Percentiles rank a stretch among this genome's conserved stretches.
Conservation (phyloP, 2,888 invertebrate species). For the Orchestes rusci region DNA sequence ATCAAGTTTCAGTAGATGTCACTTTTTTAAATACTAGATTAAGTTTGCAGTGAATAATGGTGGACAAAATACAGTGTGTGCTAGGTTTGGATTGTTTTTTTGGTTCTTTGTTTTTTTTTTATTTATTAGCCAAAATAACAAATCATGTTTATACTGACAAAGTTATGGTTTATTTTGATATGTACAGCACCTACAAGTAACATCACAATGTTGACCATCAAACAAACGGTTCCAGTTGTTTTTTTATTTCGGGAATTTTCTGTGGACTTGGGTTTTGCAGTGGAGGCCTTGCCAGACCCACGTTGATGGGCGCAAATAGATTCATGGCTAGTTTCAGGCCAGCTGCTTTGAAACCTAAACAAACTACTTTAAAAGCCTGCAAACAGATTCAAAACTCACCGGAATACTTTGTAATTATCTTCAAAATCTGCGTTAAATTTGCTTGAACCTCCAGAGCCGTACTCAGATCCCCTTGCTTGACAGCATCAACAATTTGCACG, state of each 20-base stretch:
- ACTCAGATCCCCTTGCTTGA: conserved; percentile 42
- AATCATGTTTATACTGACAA: no score
- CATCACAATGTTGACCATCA: no score
- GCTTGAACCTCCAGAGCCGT: conserved; percentile 49
- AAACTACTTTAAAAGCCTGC: conserved; percentile 1
- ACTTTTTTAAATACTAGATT: no score
- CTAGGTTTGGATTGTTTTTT: no score
- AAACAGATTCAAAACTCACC: conserved; percentile 14
- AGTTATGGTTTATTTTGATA: no score
- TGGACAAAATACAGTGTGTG: no score
- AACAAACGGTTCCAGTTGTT: conserved; percentile 12
- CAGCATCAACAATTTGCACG: conserved; percentile 50
- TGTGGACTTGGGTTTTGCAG: conserved; percentile 44
- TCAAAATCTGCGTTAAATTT: conserved; percentile 45
- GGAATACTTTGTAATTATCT: conserved; percentile 49
- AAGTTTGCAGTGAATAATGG: no score
- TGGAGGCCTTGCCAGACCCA: conserved; percentile 57
- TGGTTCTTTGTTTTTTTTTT: no score
- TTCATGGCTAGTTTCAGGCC: conserved; percentile 65
- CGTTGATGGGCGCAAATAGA: conserved; percentile 51
- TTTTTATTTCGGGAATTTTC: conserved; percentile 18
- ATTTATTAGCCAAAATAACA: no score
- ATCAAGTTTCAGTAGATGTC: no score
- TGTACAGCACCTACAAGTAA: no score
- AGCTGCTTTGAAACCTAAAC: conserved; percentile 59